Base-by-base conservation (phyloP, 2,888 invertebrate species). In the Hesperia comma region DNA sequence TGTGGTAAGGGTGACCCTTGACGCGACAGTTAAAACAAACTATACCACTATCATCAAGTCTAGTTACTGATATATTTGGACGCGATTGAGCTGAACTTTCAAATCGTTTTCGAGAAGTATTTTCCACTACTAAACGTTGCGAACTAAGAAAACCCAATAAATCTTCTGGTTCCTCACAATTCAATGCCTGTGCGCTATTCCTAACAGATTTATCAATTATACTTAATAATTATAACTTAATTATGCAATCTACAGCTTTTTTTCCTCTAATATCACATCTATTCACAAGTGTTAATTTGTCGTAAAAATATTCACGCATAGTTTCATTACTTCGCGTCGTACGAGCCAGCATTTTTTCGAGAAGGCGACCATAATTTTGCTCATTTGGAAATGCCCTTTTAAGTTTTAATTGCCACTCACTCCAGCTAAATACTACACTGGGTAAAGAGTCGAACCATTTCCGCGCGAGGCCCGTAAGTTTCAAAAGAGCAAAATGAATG, bases 241-340 rank as follows among this genome's bases (percentile, higher is more conserved):
- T 60, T 5, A 75, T 46, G 57, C 76, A 76, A 41, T 75, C 74
- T 6, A 76, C 75, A 1, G 74, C 76, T 32, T 72, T 67, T 21
- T 61, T 63, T 1, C 71, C 69, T 4, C 8, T 54, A n/a, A 73
- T 75, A 15, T 71, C 70, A 53, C 72, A 75, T n/a, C 69, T 62
- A 37, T 70, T 71, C 5, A 74, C n/a, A 2, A 72, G 49, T 0
- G 58, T 17, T 8, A 74, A 17, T 21, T 72, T 72, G 7, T 72
- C 70, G n/a, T 72, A 73, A 61, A 70, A 73, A 54, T 72, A 73
- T 32, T 71, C 68, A 14, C 63, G 49, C 4, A 72, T 49, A 53
- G 19, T 66, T 61, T 75, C 71, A 14, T 61, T 56, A 5, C 6
- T 21, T 3, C 71, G 61, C 14, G 55, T 58, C n/a, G 63, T 72